Percentiles rank a stretch among this genome's conserved stretches.
Conservation (phyloP, 2,888 invertebrate species). For the Alsophila aescularia region DNA sequence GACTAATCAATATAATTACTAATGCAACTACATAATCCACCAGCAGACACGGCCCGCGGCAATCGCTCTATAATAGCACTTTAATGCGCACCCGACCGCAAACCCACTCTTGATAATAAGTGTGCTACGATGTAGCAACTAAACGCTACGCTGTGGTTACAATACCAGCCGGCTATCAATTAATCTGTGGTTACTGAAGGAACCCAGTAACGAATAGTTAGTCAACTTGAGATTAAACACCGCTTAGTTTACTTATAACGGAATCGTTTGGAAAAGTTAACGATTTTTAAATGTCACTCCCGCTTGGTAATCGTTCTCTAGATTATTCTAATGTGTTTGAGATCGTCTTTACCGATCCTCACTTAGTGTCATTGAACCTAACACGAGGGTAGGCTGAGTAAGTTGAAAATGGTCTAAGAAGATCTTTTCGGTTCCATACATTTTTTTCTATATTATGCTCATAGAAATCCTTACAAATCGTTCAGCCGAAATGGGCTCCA, state of each 20-base stretch:
- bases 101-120: slow-evolving; percentile 71
- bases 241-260: slow-evolving; percentile 47
- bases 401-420: background rate
- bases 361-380: slow-evolving; percentile 34
- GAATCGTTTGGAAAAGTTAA: slow-evolving; percentile 18
- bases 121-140: slow-evolving; percentile 50
- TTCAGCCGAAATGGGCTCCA: slow-evolving; percentile 1
- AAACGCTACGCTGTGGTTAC: slow-evolving; percentile 9
- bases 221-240: slow-evolving; percentile 62
- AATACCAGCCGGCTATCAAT: slow-evolving; percentile 7
- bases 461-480: slow-evolving; percentile 1
- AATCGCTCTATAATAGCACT: slow-evolving; percentile 54
- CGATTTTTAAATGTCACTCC: slow-evolving; percentile 31
- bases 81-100: slow-evolving; percentile 61
- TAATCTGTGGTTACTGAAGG: slow-evolving; percentile 36
- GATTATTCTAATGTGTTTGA: slow-evolving; percentile 25
- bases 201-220: slow-evolving; percentile 67
- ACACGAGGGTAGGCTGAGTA: background rate
- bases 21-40: slow-evolving; percentile 39
- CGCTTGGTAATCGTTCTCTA: slow-evolving; percentile 22
- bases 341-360: slow-evolving; percentile 25
- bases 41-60: slow-evolving; percentile 31
- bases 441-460: background rate
- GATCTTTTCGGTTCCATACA: background rate
- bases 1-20: slow-evolving; percentile 34